Percentiles rank a stretch among this genome's conserved stretches.
phyloP scores from a whole-genome alignment of 2,113 vertebrate species.

The Desmodus rotundus region DNA sequence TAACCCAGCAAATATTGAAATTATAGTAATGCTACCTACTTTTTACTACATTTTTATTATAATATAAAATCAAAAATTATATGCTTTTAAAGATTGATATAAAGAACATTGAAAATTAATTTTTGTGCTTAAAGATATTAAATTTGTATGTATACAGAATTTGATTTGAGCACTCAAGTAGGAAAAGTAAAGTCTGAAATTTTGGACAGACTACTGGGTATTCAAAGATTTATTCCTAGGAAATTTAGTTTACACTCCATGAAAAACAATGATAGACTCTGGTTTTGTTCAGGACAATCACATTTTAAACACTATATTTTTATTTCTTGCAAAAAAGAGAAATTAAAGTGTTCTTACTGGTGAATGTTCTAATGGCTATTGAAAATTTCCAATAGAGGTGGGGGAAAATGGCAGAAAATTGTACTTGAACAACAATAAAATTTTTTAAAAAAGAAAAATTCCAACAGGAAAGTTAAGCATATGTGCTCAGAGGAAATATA shows the following conservation, averaged over 20 bases:
- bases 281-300: neutral
- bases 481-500: neutral
- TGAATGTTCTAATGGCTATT: neutral
- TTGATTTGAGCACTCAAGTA: neutral
- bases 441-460: neutral
- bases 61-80: neutral
- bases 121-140: neutral
- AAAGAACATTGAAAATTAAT: neutral
- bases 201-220: neutral
- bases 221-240: neutral
- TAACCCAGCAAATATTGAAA: neutral
- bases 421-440: too few species aligned
- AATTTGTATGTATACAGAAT: neutral
- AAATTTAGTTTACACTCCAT: neutral
- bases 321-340: neutral
- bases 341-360: neutral
- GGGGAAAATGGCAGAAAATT: too few species aligned
- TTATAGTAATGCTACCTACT: neutral
- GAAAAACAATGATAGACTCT: neutral
- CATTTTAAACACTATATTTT: neutral
- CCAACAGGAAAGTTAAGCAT: neutral
- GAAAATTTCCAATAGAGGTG: neutral
- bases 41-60: neutral
- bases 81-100: neutral
- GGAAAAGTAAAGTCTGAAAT: neutral